Percentiles rank a stretch among this genome's conserved stretches.
phyloP scores from a whole-genome alignment of 2,113 vertebrate genomes.

The Cynopterus brachyotis region DNA sequence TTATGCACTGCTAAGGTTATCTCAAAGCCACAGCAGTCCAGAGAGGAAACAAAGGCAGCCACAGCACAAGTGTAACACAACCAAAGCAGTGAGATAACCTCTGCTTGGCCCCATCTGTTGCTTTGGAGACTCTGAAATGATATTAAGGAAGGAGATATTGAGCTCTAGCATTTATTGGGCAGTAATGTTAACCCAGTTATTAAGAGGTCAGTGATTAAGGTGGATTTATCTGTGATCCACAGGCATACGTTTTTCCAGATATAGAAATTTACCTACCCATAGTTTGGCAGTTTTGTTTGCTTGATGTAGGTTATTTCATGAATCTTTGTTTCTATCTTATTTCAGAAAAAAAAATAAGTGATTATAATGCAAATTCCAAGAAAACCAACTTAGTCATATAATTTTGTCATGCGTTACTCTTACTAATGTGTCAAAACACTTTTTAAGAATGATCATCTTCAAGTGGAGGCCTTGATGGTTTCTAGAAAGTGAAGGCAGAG shows the following conservation, averaged over 20 bases:
- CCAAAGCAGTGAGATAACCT: too few relatives aligned
- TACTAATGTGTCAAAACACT: not conserved
- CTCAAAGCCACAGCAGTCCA: not conserved
- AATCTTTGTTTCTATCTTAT: not conserved
- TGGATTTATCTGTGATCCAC: not conserved
- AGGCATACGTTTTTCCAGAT: not conserved
- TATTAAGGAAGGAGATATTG: not conserved
- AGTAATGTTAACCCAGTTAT: not conserved
- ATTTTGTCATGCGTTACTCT: conserved; percentile 12
- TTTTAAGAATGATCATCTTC: not conserved
- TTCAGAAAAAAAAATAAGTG: not conserved
- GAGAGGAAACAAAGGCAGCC: not conserved
- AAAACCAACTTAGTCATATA: not conserved
- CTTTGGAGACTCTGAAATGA: not conserved
- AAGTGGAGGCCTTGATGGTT: not conserved
- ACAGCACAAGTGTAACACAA: not conserved
- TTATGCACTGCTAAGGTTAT: not conserved
- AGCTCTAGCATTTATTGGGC: not conserved
- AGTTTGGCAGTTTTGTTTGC: not conserved
- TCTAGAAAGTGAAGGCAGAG: not conserved
- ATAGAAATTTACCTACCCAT: not conserved
- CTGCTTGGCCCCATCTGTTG: too few relatives aligned
- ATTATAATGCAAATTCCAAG: not conserved
- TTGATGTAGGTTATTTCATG: not conserved
- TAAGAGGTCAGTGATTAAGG: not conserved